phyloP scores from a whole-genome alignment of 2,888 invertebrate species.

The Thereva nobilitata region DNA sequence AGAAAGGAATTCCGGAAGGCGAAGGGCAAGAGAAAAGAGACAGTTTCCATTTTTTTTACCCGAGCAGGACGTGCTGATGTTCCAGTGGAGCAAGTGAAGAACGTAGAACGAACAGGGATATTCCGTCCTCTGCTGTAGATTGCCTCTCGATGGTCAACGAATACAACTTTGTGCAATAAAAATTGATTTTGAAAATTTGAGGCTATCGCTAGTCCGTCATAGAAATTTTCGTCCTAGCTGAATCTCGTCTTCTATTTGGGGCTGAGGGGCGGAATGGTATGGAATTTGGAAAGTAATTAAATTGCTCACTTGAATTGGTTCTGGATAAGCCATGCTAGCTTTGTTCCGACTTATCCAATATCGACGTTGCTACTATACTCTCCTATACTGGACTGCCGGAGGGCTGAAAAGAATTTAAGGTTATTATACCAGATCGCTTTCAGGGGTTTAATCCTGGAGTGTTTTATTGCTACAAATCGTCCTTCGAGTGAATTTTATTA shows the following conservation, averaged over 20 bases:
- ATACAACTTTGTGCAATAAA: slow-evolving; percentile 9
- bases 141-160: neutral
- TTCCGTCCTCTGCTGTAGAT: neutral
- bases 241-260: too few species aligned
- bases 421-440: neutral
- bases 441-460: neutral
- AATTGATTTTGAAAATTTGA: slow-evolving; percentile 23
- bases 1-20: too few species aligned
- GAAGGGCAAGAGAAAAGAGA: too few species aligned
- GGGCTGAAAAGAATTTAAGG: neutral
- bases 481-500: slow-evolving; percentile 11
- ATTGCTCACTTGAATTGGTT: slow-evolving; percentile 11
- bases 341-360: neutral
- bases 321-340: neutral
- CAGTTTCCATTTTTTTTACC: too few species aligned
- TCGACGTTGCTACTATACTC: neutral
- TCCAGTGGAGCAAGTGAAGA: too few species aligned
- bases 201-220: neutral
- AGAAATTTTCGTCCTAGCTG: too few species aligned
- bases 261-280: slow-evolving; percentile 5
- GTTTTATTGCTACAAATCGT: slow-evolving; percentile 1
- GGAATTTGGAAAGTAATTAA: slow-evolving; percentile 32
- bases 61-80: too few species aligned
- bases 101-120: too few species aligned
- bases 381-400: neutral